Evolutionary conservation across 2,888 invertebrate species (phyloP).

Genomic region (Therioaphis trifolii): DNA sequence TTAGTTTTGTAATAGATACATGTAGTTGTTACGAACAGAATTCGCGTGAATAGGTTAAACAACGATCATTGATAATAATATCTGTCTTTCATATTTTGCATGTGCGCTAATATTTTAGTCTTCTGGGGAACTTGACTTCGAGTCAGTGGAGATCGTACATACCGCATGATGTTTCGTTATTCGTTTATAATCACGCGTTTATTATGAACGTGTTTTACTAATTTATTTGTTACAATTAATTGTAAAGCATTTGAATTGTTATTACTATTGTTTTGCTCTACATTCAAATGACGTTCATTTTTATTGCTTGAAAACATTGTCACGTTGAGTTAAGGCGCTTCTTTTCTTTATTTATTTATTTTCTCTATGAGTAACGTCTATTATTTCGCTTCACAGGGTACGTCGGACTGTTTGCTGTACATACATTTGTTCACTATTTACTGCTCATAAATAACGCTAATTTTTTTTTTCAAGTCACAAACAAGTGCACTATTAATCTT

Average conservation of each 20-base stretch:
- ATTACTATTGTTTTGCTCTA: background rate
- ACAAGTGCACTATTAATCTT: slow-evolving; percentile 11
- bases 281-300: background rate
- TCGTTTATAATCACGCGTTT: slow-evolving; percentile 27
- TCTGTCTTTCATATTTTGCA: background rate
- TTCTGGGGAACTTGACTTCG: background rate
- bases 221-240: background rate
- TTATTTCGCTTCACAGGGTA: slow-evolving; percentile 50
- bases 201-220: background rate
- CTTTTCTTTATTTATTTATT: too few species aligned
- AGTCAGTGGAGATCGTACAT: background rate
- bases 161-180: slow-evolving; percentile 11
- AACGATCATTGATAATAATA: background rate
- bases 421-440: background rate
- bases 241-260: background rate
- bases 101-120: background rate
- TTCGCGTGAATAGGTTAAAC: too few species aligned
- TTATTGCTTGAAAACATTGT: background rate
- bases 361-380: too few species aligned
- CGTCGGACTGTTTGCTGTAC: slow-evolving; percentile 29
- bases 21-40: too few species aligned
- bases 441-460: slow-evolving; percentile 6
- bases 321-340: background rate
- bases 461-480: background rate
- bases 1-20: too few species aligned